Evolutionary conservation across 1,140 invertebrate genomes (phyloP).

Genomic region (Drosophila melanogaster): Release_6_plus_ISO1_MT NC_004354.4:13174501-13175000

Average conservation of each 20-base stretch:
- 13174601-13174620: too few relatives aligned
- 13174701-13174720: too few relatives aligned
- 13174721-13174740: too few relatives aligned
- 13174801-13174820: constrained; percentile 34
- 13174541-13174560: too few relatives aligned
- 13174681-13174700: too few relatives aligned
- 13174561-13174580: too few relatives aligned
- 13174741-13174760: constrained; percentile 1
- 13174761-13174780: constrained; percentile 26
- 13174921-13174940: constrained; percentile 55
- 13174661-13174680: background rate
- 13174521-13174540: too few relatives aligned
- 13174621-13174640: too few relatives aligned
- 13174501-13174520: background rate
- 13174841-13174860: constrained; percentile 16
- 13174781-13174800: constrained; percentile 27
- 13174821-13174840: background rate
- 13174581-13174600: too few relatives aligned
- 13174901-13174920: constrained; percentile 60
- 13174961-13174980: background rate
- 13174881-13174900: constrained; percentile 67
- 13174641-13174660: background rate
- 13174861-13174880: constrained; percentile 45
- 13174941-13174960: background rate
- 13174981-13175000: background rate